phyloP scores from a whole-genome alignment of 1,140 invertebrate genomes.

The Aphaenogaster ashmeadi region DNA sequence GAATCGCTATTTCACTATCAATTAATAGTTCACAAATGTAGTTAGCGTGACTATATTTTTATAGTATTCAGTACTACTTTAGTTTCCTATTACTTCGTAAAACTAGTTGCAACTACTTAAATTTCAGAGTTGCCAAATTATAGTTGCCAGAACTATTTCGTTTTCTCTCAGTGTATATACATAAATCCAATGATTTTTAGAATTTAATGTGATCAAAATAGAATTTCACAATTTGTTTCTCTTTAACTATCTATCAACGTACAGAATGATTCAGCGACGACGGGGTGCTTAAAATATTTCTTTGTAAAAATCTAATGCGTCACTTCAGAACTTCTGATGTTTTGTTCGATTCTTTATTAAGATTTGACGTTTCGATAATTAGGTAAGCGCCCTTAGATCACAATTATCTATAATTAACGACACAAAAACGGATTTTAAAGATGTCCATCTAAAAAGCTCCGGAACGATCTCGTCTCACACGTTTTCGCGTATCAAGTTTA shows the following conservation, averaged over 20 bases:
- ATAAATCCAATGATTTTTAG: neutral
- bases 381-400: conserved; percentile 5
- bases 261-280: neutral
- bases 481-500: conserved; percentile 25
- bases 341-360: conserved; percentile 4
- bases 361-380: conserved; percentile 70
- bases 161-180: too few species aligned
- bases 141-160: too few species aligned
- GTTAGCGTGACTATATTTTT: too few species aligned
- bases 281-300: neutral
- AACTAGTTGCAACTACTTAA: too few species aligned
- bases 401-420: conserved; percentile 63
- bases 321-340: neutral
- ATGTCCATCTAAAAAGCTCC: conserved; percentile 56
- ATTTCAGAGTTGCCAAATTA: too few species aligned
- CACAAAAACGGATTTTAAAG: conserved; percentile 33
- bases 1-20: too few species aligned
- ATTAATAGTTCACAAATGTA: too few species aligned
- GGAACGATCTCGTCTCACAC: conserved; percentile 41
- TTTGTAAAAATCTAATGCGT: conserved; percentile 34
- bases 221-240: neutral
- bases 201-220: neutral
- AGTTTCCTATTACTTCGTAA: too few species aligned
- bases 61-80: too few species aligned
- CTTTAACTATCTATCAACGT: neutral